A percentile compares a stretch with the other conserved stretches of the same genome.
These are phyloP conservation scores for Tylochromis polylepis DNA, from an alignment of 2,113 vertebrate species.

Conservation along the genomic window DNA sequence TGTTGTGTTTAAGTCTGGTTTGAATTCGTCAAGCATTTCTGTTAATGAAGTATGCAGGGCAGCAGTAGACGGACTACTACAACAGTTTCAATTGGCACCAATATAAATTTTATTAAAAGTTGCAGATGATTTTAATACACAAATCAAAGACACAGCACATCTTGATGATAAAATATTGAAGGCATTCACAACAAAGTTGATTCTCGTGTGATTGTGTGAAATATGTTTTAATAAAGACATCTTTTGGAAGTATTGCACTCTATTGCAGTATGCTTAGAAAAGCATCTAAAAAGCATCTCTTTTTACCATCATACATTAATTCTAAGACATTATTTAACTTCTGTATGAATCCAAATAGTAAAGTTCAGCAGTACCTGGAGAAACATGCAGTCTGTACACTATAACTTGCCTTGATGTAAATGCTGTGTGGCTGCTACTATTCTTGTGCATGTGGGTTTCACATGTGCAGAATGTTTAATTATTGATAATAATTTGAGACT, in stretches of 20 bases:
- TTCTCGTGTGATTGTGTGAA: neutral
- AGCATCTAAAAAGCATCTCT: no score
- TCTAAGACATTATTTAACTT: neutral
- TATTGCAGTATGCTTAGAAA: neutral
- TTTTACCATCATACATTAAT: neutral
- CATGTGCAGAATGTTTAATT: constrained; percentile 21
- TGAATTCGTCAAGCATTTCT: neutral
- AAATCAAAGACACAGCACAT: neutral
- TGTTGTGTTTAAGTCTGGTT: neutral
- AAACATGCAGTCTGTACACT: neutral
- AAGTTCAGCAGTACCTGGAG: neutral
- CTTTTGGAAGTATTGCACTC: neutral
- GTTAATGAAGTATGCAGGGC: neutral
- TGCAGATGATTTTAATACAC: neutral
- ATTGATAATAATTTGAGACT: constrained; percentile 39
- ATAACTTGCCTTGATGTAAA: neutral
- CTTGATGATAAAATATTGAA: neutral
- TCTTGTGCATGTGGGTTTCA: neutral
- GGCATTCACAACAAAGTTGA: neutral
- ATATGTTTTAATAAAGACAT: neutral
- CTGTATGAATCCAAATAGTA: neutral
- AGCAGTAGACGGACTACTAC: neutral
- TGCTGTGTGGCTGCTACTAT: neutral
- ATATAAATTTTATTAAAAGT: neutral
- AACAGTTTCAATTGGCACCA: neutral